Evolutionary conservation across 2,113 vertebrate genomes (phyloP).

Genomic region (Heptranchias perlo): DNA sequence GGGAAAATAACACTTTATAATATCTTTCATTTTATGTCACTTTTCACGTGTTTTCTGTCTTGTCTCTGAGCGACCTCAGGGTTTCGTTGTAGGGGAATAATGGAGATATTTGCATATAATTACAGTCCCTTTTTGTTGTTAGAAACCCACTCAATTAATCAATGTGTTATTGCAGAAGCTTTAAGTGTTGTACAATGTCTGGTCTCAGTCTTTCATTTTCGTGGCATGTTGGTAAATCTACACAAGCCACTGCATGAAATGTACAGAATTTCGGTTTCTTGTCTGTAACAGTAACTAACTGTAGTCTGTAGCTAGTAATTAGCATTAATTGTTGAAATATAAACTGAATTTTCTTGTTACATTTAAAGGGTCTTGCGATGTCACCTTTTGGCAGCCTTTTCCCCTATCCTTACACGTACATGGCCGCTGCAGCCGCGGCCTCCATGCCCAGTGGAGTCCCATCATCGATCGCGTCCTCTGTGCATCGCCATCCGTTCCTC

Average conservation of each 20-base stretch:
- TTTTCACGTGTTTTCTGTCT: neutral
- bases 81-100: neutral
- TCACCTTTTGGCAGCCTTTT: constrained; percentile 90
- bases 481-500: constrained; percentile 87
- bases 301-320: neutral
- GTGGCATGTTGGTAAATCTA: neutral
- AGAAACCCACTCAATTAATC: neutral
- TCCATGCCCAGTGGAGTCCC: constrained; percentile 68
- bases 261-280: neutral
- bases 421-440: constrained; percentile 83
- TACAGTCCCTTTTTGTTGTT: neutral
- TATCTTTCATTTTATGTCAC: neutral
- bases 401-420: constrained; percentile 93
- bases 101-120: neutral
- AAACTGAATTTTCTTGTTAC: neutral
- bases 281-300: neutral
- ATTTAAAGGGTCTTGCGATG: constrained; percentile 83
- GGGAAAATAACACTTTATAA: neutral
- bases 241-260: neutral
- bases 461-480: constrained; percentile 59
- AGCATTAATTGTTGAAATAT: neutral
- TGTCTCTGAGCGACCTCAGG: neutral
- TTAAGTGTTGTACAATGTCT: neutral
- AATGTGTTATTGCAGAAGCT: neutral
- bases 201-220: neutral